These are phyloP conservation scores for Mus pahari DNA, from an alignment of 2,113 vertebrate species.

Conservation along the genomic window DNA sequence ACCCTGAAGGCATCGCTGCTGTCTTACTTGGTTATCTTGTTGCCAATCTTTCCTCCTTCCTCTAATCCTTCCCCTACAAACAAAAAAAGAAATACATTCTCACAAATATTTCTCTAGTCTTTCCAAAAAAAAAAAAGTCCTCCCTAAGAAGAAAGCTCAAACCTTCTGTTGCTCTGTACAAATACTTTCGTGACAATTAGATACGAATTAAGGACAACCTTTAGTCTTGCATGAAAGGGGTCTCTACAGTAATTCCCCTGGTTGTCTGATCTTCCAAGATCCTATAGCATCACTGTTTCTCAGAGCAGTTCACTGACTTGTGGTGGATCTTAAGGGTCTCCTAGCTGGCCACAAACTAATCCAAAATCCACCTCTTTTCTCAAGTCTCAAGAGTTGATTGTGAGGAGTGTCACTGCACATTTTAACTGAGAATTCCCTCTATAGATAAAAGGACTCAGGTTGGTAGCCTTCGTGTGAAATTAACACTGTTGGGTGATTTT, in stretches of 20 bases:
- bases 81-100: neutral
- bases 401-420: neutral
- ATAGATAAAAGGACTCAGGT: neutral
- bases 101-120: neutral
- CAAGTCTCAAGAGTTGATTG: neutral
- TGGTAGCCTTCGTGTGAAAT: neutral
- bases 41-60: neutral
- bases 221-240: neutral
- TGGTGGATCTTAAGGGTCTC: neutral
- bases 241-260: neutral
- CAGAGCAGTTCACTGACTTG: neutral
- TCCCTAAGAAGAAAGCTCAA: neutral
- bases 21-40: neutral
- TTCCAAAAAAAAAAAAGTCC: neutral
- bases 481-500: neutral
- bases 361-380: neutral
- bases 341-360: neutral
- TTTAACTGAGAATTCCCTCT: neutral
- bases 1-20: neutral
- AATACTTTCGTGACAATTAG: neutral
- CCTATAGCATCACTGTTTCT: neutral
- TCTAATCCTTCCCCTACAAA: neutral
- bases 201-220: neutral
- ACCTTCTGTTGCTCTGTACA: neutral
- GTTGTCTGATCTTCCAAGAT: neutral